These are phyloP conservation scores for Eupithecia inturbata DNA, from an alignment of 2,888 invertebrate species.

Conservation along the genomic window DNA sequence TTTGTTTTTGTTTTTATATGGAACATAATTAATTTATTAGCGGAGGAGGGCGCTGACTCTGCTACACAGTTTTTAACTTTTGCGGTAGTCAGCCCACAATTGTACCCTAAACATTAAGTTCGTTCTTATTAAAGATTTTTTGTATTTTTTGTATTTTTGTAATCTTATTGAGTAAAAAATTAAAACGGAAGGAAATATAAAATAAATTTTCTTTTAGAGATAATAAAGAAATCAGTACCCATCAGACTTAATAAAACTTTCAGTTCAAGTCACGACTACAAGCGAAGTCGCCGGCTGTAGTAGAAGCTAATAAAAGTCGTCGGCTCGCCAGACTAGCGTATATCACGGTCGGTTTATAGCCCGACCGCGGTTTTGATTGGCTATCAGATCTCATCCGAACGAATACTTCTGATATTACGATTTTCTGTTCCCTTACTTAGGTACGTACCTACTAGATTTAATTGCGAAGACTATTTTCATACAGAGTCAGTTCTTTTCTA, in stretches of 20 bases:
- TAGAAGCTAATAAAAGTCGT: slow-evolving; percentile 77
- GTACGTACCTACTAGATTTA: not conserved
- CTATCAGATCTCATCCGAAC: slow-evolving; percentile 18
- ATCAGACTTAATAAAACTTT: not conserved
- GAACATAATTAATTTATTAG: no score
- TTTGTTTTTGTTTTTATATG: no score
- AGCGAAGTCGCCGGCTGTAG: slow-evolving; percentile 3
- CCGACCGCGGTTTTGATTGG: slow-evolving; percentile 61
- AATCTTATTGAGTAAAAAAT: not conserved
- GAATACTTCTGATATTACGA: slow-evolving; percentile 17
- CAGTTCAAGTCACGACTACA: not conserved
- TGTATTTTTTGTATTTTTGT: no score
- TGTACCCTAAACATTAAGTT: no score
- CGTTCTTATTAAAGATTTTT: no score
- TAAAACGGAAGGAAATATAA: not conserved
- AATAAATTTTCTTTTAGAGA: not conserved
- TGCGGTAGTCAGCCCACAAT: no score
- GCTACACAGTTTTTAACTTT: no score
- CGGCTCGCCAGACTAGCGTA: slow-evolving; percentile 70
- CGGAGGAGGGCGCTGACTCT: no score
- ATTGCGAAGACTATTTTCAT: not conserved
- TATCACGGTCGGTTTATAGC: slow-evolving; percentile 71
- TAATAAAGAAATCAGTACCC: not conserved
- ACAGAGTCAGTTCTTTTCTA: not conserved
- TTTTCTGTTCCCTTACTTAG: slow-evolving; percentile 8